phyloP scores from a whole-genome alignment of 1,140 invertebrate genomes.

The Drosophila bocki region DNA sequence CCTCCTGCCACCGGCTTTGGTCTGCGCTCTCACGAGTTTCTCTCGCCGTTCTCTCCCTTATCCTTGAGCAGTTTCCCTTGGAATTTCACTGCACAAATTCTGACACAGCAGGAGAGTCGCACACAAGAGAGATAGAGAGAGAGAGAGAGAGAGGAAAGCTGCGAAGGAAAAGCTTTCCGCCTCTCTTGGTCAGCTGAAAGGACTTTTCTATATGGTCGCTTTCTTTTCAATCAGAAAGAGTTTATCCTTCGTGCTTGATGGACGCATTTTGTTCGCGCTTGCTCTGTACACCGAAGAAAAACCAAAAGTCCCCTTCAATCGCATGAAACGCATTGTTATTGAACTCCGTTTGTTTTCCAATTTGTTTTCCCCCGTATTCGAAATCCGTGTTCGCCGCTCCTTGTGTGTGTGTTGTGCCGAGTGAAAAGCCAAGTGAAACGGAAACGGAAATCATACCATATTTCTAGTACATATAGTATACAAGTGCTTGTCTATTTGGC shows the following conservation, averaged over 20 bases:
- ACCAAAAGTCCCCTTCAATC: slow-evolving; percentile 43
- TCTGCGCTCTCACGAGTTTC: slow-evolving; percentile 16
- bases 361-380: slow-evolving; percentile 39
- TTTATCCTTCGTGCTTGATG: slow-evolving; percentile 84
- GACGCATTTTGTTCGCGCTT: slow-evolving; percentile 77
- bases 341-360: slow-evolving; percentile 54
- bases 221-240: slow-evolving; percentile 68
- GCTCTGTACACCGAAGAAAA: slow-evolving; percentile 39
- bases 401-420: slow-evolving; percentile 24
- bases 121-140: slow-evolving; percentile 11
- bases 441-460: slow-evolving; percentile 29
- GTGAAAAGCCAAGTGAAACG: slow-evolving; percentile 29
- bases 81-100: slow-evolving; percentile 75
- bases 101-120: slow-evolving; percentile 60
- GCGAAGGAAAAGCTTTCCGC: slow-evolving; percentile 12
- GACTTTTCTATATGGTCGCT: slow-evolving; percentile 16
- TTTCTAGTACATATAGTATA: slow-evolving; percentile 24
- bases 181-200: slow-evolving; percentile 47
- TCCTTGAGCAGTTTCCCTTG: slow-evolving; percentile 60
- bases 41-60: slow-evolving; percentile 16
- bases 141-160: slow-evolving; percentile 47
- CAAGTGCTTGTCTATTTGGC: slow-evolving; percentile 47
- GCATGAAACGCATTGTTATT: slow-evolving; percentile 39
- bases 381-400: slow-evolving; percentile 11
- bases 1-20: slow-evolving; percentile 45